Evolutionary conservation across 1,140 invertebrate genomes (phyloP).

Genomic region (Cheumatopsyche charites): DNA sequence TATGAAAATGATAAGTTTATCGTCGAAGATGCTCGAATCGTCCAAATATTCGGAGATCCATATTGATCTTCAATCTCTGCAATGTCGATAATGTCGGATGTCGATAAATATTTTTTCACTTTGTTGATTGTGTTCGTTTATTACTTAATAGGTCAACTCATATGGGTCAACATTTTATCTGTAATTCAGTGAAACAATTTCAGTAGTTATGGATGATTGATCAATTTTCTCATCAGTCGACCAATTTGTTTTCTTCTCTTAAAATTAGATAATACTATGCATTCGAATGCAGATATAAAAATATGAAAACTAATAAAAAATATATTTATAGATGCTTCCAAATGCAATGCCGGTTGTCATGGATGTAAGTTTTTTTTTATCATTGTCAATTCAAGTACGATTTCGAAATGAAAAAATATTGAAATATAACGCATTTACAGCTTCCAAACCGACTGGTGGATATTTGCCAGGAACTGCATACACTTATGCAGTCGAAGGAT

Average conservation of each 20-base stretch:
- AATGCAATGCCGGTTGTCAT: neutral
- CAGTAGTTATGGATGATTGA: constrained; percentile 21
- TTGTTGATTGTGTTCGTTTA: neutral
- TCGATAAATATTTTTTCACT: too few relatives aligned
- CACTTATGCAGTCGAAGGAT: constrained; percentile 57
- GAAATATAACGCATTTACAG: too few relatives aligned
- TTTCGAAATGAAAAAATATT: constrained; percentile 27
- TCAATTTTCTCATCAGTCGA: constrained; percentile 19
- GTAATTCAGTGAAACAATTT: constrained; percentile 18
- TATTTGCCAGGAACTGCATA: constrained; percentile 56
- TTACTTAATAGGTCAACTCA: neutral
- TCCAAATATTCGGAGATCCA: too few relatives aligned
- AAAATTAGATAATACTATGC: too few relatives aligned
- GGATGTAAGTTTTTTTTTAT: constrained; percentile 12
- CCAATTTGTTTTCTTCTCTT: constrained; percentile 14
- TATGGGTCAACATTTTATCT: neutral
- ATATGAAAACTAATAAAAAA: too few relatives aligned
- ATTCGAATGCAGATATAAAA: too few relatives aligned
- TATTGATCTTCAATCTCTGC: too few relatives aligned
- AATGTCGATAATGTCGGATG: too few relatives aligned
- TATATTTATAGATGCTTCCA: neutral
- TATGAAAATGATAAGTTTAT: too few relatives aligned
- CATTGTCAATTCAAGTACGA: constrained; percentile 5
- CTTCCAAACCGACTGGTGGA: constrained; percentile 49
- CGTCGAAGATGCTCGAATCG: too few relatives aligned